Base-by-base conservation (phyloP, 92 coral and sea anemone species). In the Metridium senile region DNA sequence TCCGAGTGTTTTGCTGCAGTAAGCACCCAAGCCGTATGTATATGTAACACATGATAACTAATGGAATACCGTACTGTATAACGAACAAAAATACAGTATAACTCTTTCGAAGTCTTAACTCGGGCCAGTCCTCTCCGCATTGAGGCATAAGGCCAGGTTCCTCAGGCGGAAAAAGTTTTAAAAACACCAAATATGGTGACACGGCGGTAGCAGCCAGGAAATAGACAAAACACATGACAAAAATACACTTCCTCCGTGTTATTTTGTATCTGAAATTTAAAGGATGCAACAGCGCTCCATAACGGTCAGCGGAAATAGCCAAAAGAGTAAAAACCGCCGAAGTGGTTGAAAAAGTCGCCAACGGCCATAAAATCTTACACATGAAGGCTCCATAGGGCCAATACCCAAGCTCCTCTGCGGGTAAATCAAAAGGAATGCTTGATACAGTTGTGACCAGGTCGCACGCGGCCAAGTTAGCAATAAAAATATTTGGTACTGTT, bases 401-500 rank as follows among this genome's bases (percentile, higher is more conserved):
- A 34, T 80, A 85, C 0, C 86, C 87, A 1, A 90, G 71, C 10
- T 89, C 89, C 17, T 77, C 91, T 29, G 66, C 80, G 0, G 88
- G 67, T 11, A 96, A 47, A 76, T 96, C 99, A 64, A 93, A 84
- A 0, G 99, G 89, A 11, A 96, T 96, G 71, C 97, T 96, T 4
- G 94, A 78, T 26, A 96, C 22, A 0, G 99, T 93, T 0, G 99
- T 89, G 7, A 85, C 71, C 27, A 96, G 81, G 77, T 96, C 99
- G 29, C 99, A 96, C 20, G 88, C 83, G 20, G 99, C 99, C 22
- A 96, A 83, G 72, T 88, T 96, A 25, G 99, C 98, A 26, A 93
- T 85, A 28, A 96, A 89, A 13, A 91, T 76, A 68, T 93, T 96
- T 0, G 97, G 97, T 7, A 91, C 97, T 6, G 96, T 87, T 47